Evolutionary conservation across 2,113 vertebrate species (phyloP), one percentile per base, ranked within the genome.

Genomic region (Chauna torquata): DNA sequence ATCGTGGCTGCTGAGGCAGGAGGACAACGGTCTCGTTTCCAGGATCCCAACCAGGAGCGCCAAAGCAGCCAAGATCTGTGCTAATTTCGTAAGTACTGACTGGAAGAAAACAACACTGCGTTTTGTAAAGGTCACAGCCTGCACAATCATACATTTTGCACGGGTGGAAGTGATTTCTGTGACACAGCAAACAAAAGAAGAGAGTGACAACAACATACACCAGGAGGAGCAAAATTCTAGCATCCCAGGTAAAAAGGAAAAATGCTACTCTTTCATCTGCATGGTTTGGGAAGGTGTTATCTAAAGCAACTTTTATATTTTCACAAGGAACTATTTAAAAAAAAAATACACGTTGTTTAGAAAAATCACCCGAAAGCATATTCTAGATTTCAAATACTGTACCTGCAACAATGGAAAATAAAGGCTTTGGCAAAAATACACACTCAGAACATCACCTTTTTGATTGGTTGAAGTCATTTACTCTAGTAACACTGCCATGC

Each of bases 41-140:
- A 20, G 71, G 84, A 12, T 2, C 27, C 2, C 47, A 64, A 9
- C 12, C 20, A 7, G 80, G 69, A 64, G 86, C 71, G 69, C 4
- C 22, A 7, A 28, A 27, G 86, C 69, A 68, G 84, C 22, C 16
- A 40, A 3, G 57, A 74, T 30, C 62, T 12, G 30, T 18, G 85
- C 95, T 92, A 25, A 84, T 92, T 78, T 34, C 4, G 2, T 17
- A 36, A 61, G 74, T 85, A 61, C 77, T 61, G 84, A 74, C 12
- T 70, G 82, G 82, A 86, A 83, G 75, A 88, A 78, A 96, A 84
- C 77, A 76, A 45, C 20, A 1, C 72, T 16, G 22, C 81, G 23
- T 62, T 54, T 64, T 87, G 58, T 55, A 97, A 97, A 98, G 97
- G 97, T 97, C 96, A 97, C 14, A 94, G 93, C 90, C 92, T 88